These are phyloP conservation scores for Gadus chalcogrammus DNA, from an alignment of 2,113 vertebrate species.

Conservation along the genomic window DNA sequence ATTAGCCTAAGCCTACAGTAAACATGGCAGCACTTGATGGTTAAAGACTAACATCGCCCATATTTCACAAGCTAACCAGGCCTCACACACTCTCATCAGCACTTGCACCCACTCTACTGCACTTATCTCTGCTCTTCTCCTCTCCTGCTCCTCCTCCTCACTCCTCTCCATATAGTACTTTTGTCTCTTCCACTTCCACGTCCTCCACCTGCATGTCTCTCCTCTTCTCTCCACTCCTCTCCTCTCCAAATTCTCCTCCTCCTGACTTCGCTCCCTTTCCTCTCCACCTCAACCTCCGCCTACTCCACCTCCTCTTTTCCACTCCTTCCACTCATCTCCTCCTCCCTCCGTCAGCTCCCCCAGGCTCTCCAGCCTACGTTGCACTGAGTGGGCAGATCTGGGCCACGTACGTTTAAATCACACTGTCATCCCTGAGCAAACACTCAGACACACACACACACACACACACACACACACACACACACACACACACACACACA, in stretches of 20 bases:
- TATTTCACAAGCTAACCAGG: background rate
- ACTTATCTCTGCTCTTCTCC: background rate
- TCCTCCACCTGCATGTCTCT: background rate
- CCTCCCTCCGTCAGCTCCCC: background rate
- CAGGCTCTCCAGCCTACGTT: background rate
- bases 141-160: background rate
- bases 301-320: too few relatives aligned
- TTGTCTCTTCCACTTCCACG: background rate
- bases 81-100: background rate
- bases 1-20: slow-evolving; percentile 16
- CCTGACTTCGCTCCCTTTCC: too few relatives aligned
- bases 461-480: too few relatives aligned
- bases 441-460: background rate
- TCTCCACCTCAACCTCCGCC: too few relatives aligned
- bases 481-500: background rate
- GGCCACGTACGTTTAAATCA: slow-evolving; percentile 20
- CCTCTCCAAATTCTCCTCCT: too few relatives aligned
- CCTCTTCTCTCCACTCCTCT: too few relatives aligned
- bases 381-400: slow-evolving; percentile 29
- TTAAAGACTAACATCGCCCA: background rate
- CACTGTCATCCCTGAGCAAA: slow-evolving; percentile 3
- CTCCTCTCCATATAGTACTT: background rate
- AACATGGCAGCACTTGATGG: slow-evolving; percentile 21
- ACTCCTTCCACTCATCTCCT: background rate
- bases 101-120: background rate